Evolutionary conservation across 2,113 vertebrate genomes (phyloP), one percentile per base, ranked within the genome.

Genomic region (Phylloscopus whistleri): DNA sequence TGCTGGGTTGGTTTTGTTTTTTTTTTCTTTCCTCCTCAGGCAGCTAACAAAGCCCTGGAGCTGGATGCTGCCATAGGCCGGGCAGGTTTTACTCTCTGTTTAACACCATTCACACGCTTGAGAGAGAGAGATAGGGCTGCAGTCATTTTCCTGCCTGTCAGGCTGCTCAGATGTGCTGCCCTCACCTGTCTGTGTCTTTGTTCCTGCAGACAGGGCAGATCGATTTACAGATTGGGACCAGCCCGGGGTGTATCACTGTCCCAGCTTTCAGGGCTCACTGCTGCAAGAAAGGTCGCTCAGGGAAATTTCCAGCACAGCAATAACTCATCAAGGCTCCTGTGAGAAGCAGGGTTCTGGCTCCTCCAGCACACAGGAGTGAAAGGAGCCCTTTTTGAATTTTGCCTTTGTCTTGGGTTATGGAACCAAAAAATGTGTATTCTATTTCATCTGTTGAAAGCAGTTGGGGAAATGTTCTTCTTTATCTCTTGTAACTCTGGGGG

Each of bases 151-250:
- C 64, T 92, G 49, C 8, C 62, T 88, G 92, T 91, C 95, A 95
- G 81, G 75, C 66, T 52, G 31, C 82, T 94, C 90, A 81, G 66
- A 46, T 11, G 83, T 14, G 60, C 89, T 94, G 93, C 94, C 88
- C 88, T 96, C 90, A 44, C 90, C 90, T 91, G 88, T 53, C 93
- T 88, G 70, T 26, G 78, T 9, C 55, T 96, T 96, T 94, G 88
- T 95, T 88, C 90, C 5, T 15, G 20, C 64, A 95, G 88, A 88
- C 90, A 93, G 89, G 60, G 68, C 75, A 95, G 95, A 95, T 95
- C 5, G 60, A 97, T 93, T 18, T 3, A 9, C 27, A 90, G 86
- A 87, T 74, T 20, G 81, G 90, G 79, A 66, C 20, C 30, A 49
- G 86, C 81, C 87, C 24, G 13, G 66, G 33, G 74, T 37, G 37